Evolutionary conservation across 1,140 invertebrate species (phyloP), one percentile per base, ranked within the genome.

Genomic region (Philotrypesis tridentata): DNA sequence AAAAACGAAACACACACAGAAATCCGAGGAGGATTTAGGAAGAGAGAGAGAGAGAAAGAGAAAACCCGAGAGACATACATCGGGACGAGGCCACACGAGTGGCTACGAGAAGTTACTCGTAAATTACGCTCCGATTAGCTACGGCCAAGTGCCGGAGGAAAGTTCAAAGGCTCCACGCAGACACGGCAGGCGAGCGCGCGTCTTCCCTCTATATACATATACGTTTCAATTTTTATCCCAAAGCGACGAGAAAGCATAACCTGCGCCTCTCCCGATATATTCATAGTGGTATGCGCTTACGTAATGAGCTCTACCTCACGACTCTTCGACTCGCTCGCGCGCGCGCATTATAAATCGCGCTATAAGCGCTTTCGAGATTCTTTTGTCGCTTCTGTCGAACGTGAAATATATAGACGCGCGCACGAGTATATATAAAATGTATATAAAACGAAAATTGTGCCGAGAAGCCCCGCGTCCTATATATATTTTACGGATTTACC

Each of bases 41-140:
- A 21, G 55, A 21, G 55, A n/a, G n/a, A n/a, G n/a, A n/a, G n/a
- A n/a, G n/a, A n/a, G n/a, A n/a, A n/a, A n/a, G n/a, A n/a, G n/a
- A n/a, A n/a, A n/a, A n/a, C n/a, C n/a, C n/a, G n/a, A n/a, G n/a
- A n/a, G n/a, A n/a, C n/a, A n/a, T n/a, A n/a, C n/a, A n/a, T n/a
- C n/a, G n/a, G 14, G 55, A 60, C 55, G 5, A n/a, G n/a, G 5
- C 12, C 14, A 65, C 25, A 6, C 63, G n/a, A 72, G 33, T 25
- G 70, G n/a, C 68, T 40, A n/a, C 71, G 43, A 78, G 73, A 73
- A 80, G 43, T 75, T 55, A 60, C 65, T 40, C 77, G 82, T 83
- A 80, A 83, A 83, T 83, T 80, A 80, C 11, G 29, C 21, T 33
- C 63, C 67, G 78, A 83, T 83, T 80, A 77, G 78, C 43, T 40